These are phyloP conservation scores for Nyctibius grandis DNA, from an alignment of 2,797 vertebrate genomes.

Conservation along the genomic window DNA sequence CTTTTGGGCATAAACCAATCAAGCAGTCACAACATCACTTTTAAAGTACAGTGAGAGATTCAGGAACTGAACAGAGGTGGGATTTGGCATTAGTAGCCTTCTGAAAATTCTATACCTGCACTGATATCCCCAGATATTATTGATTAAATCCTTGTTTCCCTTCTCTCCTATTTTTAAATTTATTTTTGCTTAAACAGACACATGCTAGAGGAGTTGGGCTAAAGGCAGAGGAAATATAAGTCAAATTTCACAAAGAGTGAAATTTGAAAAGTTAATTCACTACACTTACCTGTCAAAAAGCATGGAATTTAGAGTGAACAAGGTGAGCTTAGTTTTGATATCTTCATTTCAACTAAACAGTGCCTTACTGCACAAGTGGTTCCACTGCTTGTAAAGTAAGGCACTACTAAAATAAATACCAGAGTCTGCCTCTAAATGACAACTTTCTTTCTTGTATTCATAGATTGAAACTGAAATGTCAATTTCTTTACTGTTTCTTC, in stretches of 20 bases:
- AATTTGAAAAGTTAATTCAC: background rate
- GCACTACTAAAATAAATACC: background rate
- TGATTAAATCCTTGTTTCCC: background rate
- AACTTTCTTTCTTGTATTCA: background rate
- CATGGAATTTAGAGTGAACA: background rate
- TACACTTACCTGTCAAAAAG: background rate
- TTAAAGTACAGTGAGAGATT: background rate
- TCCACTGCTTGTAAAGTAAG: background rate
- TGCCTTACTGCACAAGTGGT: background rate
- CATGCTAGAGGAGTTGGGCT: background rate
- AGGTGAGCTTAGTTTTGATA: background rate
- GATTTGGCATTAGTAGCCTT: background rate
- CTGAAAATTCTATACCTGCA: background rate
- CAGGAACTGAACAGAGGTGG: background rate
- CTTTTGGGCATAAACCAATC: background rate
- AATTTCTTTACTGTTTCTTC: background rate
- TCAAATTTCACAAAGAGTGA: background rate
- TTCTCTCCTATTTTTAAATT: background rate
- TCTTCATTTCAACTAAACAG: background rate
- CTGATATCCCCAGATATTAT: background rate
- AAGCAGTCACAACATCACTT: background rate
- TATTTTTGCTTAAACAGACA: background rate
- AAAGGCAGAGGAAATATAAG: background rate
- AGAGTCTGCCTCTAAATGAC: background rate
- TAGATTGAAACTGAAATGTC: background rate